phyloP scores from a whole-genome alignment of 2,113 vertebrate genomes.

The Xiphophorus hellerii region DNA sequence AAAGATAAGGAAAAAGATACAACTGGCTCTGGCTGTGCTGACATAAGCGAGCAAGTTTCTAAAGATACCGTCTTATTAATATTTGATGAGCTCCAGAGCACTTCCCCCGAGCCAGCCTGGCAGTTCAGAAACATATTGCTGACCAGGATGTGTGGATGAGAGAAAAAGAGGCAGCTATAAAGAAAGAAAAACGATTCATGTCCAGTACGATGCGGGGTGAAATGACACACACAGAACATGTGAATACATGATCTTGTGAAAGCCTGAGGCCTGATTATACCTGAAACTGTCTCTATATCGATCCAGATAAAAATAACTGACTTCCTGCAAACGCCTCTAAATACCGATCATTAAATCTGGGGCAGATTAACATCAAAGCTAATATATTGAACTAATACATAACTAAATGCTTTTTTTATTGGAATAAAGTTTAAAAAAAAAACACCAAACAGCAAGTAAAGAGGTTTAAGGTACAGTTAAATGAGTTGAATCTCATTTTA shows the following conservation, averaged over 20 bases:
- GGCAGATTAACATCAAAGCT: not conserved
- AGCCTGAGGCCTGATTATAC: not conserved
- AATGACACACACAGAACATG: not conserved
- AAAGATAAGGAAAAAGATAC: conserved; percentile 16
- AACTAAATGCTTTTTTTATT: not conserved
- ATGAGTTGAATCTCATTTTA: not conserved
- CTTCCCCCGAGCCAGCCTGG: conserved; percentile 60
- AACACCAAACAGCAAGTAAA: not conserved
- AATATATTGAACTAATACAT: not conserved
- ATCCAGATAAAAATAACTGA: conserved; percentile 47
- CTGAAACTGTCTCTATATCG: conserved; percentile 21
- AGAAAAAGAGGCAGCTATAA: conserved; percentile 7
- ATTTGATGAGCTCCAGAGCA: conserved; percentile 71
- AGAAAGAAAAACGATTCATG: not conserved
- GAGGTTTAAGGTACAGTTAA: not conserved
- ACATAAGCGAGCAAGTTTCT: conserved; percentile 62
- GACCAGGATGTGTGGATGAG: conserved; percentile 41
- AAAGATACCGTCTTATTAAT: conserved; percentile 73
- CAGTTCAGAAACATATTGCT: conserved; percentile 64
- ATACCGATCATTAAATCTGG: conserved; percentile 10
- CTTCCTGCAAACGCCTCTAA: conserved; percentile 8
- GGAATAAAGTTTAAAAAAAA: not conserved
- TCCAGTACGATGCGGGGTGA: not conserved
- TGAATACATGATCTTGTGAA: not conserved
- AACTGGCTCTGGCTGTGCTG: conserved; percentile 30